Base-by-base conservation (phyloP, 1,140 invertebrate species). In the Dendrolimus punctatus region DNA sequence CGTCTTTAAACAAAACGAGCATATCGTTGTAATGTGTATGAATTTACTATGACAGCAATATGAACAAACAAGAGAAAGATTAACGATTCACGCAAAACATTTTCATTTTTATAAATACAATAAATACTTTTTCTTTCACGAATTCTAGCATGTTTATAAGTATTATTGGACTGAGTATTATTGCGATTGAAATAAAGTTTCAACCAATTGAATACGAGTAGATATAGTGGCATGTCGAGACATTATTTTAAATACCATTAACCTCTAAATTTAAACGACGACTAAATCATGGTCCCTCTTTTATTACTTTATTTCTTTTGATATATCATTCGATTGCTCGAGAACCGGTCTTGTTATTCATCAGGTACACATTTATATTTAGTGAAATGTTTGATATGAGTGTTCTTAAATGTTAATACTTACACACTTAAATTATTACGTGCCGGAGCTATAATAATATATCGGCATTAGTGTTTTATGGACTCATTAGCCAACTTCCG, bases 301-400 rank as follows among this genome's bases (percentile, higher is more conserved):
- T 69, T 69, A 69, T 66, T 66, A 60, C 64, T 69, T 66, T 66
- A 68, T 68, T 62, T 57, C 60, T 62, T 54, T 39, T 62, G 54
- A 56, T 62, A 60, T 68, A 64, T 64, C 53, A 65, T 65, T 68
- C 57, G 57, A 66, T 66, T 66, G 57, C 57, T 51, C 36, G 55
- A 59, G 60, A 57, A 68, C 66, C 60, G 60, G 60, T 60, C 51
- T 50, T 49, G 23, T 57, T 57, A 58, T 53, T 61, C 58, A 56
- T 47, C 38, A 50, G 55, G 49, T 46, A 49, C 41, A 51, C 41
- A 60, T 55, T 55, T 57, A 57, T 52, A 60, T 55, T 60, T 49
- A 60, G 49, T 60, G 52, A 53, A 53, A 55, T 45, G 40, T 46
- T 58, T 62, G 53, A 62, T 58, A 48, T 62, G 55, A 52, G 57